Conservation (phyloP, 1,140 invertebrate species). For the Drosophila teissieri region DNA sequence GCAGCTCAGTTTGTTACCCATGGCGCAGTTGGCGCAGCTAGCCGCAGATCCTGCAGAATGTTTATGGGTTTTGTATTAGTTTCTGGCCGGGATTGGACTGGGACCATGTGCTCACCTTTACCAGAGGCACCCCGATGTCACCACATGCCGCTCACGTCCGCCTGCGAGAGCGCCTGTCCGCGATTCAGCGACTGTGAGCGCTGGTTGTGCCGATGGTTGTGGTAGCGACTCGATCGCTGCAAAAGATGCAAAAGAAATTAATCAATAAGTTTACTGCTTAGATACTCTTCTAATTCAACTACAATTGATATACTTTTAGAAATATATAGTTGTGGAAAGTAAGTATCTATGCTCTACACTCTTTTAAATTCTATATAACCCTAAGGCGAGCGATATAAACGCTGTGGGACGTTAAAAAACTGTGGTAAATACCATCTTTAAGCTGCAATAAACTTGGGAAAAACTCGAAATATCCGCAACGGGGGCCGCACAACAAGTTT, state of each 20-base stretch:
- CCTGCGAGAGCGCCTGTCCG: constrained; percentile 87
- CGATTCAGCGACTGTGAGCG: constrained; percentile 89
- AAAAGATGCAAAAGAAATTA: constrained; percentile 1
- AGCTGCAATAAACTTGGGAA: constrained; percentile 13
- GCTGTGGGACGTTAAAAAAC: constrained; percentile 6
- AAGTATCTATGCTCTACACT: background rate
- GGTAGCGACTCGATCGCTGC: constrained; percentile 83
- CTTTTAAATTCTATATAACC: background rate
- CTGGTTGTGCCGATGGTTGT: constrained; percentile 87
- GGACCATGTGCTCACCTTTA: constrained; percentile 78
- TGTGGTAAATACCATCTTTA: constrained; percentile 7
- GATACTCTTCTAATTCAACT: background rate
- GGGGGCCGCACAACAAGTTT: constrained; percentile 30
- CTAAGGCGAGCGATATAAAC: background rate
- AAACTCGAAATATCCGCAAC: constrained; percentile 6
- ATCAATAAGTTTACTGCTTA: background rate
- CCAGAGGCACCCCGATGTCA: constrained; percentile 90
- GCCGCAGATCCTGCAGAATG: constrained; percentile 65
- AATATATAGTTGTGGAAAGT: background rate
- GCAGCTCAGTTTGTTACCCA: constrained; percentile 98
- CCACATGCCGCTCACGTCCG: constrained; percentile 88
- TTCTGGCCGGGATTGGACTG: background rate
- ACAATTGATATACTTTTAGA: too few species aligned
- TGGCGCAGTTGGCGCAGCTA: constrained; percentile 86
- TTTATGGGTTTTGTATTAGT: background rate